These are phyloP conservation scores for Microcaecilia unicolor DNA, from an alignment of 2,797 vertebrate genomes.

Conservation along the genomic window DNA sequence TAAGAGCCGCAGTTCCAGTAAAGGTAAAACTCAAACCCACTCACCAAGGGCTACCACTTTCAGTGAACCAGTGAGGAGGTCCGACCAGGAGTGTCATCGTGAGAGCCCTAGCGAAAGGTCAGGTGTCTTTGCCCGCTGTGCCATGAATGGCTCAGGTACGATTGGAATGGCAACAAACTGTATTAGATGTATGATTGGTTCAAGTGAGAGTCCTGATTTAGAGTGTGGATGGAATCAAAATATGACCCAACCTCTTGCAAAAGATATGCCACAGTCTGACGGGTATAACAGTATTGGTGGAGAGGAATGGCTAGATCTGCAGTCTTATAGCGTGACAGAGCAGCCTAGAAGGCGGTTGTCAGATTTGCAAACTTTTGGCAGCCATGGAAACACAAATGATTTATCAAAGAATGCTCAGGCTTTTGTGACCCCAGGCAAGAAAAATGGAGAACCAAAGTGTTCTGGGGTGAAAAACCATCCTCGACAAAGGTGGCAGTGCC, in stretches of 20 bases:
- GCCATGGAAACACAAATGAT: constrained; percentile 14
- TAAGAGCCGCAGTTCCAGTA: constrained; percentile 62
- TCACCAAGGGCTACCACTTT: constrained; percentile 44
- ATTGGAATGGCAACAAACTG: constrained; percentile 83
- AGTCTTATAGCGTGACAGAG: constrained; percentile 25
- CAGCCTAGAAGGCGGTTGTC: constrained; percentile 19
- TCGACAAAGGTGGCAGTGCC: constrained; percentile 46
- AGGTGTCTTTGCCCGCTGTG: constrained; percentile 65
- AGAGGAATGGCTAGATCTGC: constrained; percentile 41
- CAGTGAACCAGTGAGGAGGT: constrained; percentile 69
- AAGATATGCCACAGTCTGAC: background rate
- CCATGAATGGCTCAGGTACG: constrained; percentile 69
- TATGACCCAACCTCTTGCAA: constrained; percentile 16
- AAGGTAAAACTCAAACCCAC: constrained; percentile 41
- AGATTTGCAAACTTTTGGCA: constrained; percentile 27
- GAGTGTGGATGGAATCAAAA: constrained; percentile 54
- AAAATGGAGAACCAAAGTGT: constrained; percentile 30
- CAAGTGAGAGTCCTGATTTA: constrained; percentile 67
- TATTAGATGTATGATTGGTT: constrained; percentile 80
- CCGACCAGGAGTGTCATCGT: constrained; percentile 49
- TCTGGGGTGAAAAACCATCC: constrained; percentile 40
- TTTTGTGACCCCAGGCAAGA: constrained; percentile 36
- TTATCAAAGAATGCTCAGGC: constrained; percentile 38
- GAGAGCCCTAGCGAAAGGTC: constrained; percentile 53
- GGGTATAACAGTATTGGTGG: constrained; percentile 30